These are phyloP conservation scores for Drosophila setosimentum DNA, from an alignment of 2,888 invertebrate species.

Conservation along the genomic window DNA sequence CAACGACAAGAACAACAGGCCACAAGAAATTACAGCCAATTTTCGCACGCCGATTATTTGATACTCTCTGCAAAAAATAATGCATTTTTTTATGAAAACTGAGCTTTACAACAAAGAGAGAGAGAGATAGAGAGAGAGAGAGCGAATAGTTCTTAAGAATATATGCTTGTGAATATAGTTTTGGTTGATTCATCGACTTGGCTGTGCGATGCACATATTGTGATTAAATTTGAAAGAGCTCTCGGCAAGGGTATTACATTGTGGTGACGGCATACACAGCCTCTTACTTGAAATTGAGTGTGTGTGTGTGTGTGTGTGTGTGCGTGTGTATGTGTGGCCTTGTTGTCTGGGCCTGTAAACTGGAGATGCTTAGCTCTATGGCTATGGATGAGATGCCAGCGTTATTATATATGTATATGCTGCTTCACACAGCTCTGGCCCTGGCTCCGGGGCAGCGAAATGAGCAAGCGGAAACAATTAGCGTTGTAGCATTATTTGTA, in stretches of 20 bases:
- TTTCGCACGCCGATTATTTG: not conserved
- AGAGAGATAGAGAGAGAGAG: not conserved
- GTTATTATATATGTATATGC: constrained; percentile 4
- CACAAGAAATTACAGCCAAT: not conserved
- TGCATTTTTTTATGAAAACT: not conserved
- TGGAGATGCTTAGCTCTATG: constrained; percentile 27
- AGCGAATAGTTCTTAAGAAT: not conserved
- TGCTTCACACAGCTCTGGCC: constrained; percentile 9
- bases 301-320: constrained; percentile 1
- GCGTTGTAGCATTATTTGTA: constrained; percentile 78
- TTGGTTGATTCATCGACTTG: not conserved
- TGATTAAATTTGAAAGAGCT: not conserved
- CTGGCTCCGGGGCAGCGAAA: constrained; percentile 53
- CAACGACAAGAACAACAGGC: constrained; percentile 5
- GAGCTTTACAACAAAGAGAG: not conserved
- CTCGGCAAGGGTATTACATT: constrained; percentile 28
- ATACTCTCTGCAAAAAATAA: constrained; percentile 3
- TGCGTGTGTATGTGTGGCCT: constrained; percentile 33
- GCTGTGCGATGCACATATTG: not conserved
- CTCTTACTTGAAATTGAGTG: constrained; percentile 15
- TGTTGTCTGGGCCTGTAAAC: constrained; percentile 18
- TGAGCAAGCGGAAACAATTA: constrained; percentile 81
- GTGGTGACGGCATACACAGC: constrained; percentile 42
- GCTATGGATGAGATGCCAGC: constrained; percentile 11
- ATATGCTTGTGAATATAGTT: not conserved